These are phyloP conservation scores for Drosophila pallidifrons DNA, from an alignment of 1,140 invertebrate species.

Conservation along the genomic window DNA sequence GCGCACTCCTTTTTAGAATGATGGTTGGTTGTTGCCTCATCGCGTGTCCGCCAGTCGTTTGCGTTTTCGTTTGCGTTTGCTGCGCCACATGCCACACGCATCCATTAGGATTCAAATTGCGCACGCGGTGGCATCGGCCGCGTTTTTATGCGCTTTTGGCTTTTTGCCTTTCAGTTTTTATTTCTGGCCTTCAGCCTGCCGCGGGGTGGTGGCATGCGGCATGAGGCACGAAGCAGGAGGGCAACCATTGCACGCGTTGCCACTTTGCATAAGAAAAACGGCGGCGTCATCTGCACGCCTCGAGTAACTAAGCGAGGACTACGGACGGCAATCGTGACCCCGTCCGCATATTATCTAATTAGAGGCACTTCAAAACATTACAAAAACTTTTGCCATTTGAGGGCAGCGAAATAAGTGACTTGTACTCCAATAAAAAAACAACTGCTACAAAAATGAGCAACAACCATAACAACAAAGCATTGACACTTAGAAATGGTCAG, in stretches of 20 bases:
- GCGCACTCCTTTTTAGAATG: slow-evolving; percentile 30
- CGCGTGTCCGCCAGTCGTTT: slow-evolving; percentile 77
- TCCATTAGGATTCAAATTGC: slow-evolving; percentile 83
- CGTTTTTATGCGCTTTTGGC: slow-evolving; percentile 71
- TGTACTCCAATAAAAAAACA: slow-evolving; percentile 27
- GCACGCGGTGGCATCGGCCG: slow-evolving; percentile 63
- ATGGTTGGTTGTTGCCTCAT: slow-evolving; percentile 57
- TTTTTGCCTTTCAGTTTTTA: slow-evolving; percentile 56
- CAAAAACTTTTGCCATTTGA: slow-evolving; percentile 82
- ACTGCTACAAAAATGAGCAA: not conserved
- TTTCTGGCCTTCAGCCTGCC: slow-evolving; percentile 20
- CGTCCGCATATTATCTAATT: slow-evolving; percentile 81
- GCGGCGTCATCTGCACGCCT: slow-evolving; percentile 65
- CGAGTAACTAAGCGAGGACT: no score
- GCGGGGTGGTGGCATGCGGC: not conserved
- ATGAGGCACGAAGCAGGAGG: not conserved
- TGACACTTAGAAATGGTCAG: slow-evolving; percentile 58
- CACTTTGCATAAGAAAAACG: slow-evolving; percentile 70
- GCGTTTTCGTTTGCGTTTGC: slow-evolving; percentile 57
- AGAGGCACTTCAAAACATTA: slow-evolving; percentile 76
- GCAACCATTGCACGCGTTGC: slow-evolving; percentile 57
- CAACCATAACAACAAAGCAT: slow-evolving; percentile 31
- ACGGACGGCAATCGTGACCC: slow-evolving; percentile 1
- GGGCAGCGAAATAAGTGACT: slow-evolving; percentile 59
- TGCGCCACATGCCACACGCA: slow-evolving; percentile 71